Base-by-base conservation (phyloP, 2,113 vertebrate genomes). In the Zosterops borbonicus region DNA sequence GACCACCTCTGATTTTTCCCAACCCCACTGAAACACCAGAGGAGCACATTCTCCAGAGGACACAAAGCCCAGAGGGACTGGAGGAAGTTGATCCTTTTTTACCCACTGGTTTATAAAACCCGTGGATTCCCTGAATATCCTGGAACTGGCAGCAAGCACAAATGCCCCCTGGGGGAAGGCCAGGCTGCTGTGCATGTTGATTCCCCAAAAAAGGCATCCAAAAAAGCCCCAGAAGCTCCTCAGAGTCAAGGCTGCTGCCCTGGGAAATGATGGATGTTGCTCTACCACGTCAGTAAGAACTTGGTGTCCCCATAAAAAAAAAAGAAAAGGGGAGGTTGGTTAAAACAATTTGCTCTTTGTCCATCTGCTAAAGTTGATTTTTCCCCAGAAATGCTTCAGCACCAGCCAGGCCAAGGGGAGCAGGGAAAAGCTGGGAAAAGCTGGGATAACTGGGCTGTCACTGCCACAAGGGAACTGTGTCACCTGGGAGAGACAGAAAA, bases 341-440 rank as follows among this genome's bases (percentile, higher is more conserved):
- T 88, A 80, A 96, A 96, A 86, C 68, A 83, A 90, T 90, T 95
- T 94, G 63, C 82, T 93, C 71, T 91, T 80, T 1, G 5, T 83
- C 92, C 94, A 83, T 92, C 95, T 94, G 90, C 90, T 73, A 14
- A 90, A 92, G 31, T 78, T 73, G 88, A 85, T 65, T 79, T 28
- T 65, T 65, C 67, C 50, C 75, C 28, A 53, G 37, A 67, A 94
- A 88, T 0, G 0, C 28, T 90, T 41, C 23, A n/a, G 82, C 85
- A 80, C 33, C 39, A 84, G 82, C 87, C 92, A 71, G 79, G 82
- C 29, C 80, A 83, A 60, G 9, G 7, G 68, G 78, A 93, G 88
- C 37, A 60, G 53, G 65, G 62, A 60, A 31, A 49, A 73, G 37
- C 9, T 39, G 37, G 37, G 37, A 39, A 39, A 39, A 39, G 46